phyloP scores from a whole-genome alignment of 2,113 vertebrate species.

The Leptodactylus fuscus region DNA sequence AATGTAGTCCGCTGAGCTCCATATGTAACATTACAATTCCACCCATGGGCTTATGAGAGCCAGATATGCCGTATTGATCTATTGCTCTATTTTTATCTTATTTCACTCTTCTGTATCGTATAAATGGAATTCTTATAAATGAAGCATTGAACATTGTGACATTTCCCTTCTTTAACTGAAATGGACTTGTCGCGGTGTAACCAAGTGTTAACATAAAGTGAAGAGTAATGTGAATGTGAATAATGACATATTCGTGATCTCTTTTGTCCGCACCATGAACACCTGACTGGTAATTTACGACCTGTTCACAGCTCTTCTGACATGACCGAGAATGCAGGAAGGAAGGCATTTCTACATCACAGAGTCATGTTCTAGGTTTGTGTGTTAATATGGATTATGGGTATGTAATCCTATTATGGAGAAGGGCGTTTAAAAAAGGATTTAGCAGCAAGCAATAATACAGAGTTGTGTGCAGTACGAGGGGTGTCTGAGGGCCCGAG shows the following conservation, averaged over 20 bases:
- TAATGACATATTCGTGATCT: background rate
- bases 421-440: constrained; percentile 62
- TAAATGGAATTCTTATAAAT: background rate
- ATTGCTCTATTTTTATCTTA: no score
- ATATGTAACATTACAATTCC: no score
- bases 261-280: constrained; percentile 1
- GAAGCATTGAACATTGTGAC: background rate
- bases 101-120: background rate
- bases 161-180: background rate
- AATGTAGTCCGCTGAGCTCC: no score
- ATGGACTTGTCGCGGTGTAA: background rate
- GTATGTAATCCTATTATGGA: constrained; percentile 62
- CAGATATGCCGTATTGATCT: no score
- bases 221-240: background rate
- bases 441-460: constrained; percentile 62
- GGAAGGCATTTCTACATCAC: constrained; percentile 17
- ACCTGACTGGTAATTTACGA: constrained; percentile 9
- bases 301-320: background rate
- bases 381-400: constrained; percentile 57
- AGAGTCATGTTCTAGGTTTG: constrained; percentile 25
- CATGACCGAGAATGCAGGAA: constrained; percentile 4
- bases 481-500: constrained; percentile 62
- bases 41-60: no score
- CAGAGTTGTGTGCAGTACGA: constrained; percentile 62
- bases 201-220: background rate